A percentile compares a stretch with the other conserved stretches of the same genome.
Conservation (phyloP, 2,797 vertebrate genomes). For the Poecilia gillii region DNA sequence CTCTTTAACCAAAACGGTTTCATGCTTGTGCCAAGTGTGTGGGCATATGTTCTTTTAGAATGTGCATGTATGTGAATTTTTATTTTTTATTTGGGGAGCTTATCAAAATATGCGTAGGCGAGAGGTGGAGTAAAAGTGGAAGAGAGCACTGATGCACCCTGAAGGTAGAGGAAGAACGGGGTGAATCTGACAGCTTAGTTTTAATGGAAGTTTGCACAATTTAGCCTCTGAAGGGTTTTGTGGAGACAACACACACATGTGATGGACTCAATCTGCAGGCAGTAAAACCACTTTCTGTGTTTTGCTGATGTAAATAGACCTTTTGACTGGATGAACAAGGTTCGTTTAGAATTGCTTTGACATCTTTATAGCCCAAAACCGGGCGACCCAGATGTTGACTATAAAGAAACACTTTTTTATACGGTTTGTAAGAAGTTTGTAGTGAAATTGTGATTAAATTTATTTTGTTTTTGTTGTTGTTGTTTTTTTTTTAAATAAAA, state of each 20-base stretch:
- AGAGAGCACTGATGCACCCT: conserved; percentile 30
- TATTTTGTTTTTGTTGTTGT: too few relatives aligned
- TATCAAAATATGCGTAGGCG: conserved; percentile 30
- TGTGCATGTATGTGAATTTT: conserved; percentile 15
- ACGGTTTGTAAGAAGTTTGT: not conserved
- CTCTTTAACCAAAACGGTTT: conserved; percentile 31
- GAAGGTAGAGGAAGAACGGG: conserved; percentile 10
- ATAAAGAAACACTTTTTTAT: not conserved
- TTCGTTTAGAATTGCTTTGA: not conserved
- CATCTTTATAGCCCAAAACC: not conserved
- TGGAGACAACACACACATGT: not conserved
- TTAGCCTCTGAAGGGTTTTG: conserved; percentile 19
- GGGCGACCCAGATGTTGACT: not conserved
- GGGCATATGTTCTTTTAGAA: conserved; percentile 27
- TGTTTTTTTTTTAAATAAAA: not conserved
- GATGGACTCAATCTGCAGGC: not conserved
- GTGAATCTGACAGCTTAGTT: conserved; percentile 38
- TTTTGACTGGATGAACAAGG: not conserved
- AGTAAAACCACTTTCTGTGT: not conserved
- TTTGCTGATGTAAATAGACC: not conserved
- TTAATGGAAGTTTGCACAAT: conserved; percentile 18
- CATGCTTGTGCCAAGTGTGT: conserved; percentile 27
- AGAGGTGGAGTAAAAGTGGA: conserved; percentile 29
- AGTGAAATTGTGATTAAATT: not conserved
- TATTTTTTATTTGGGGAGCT: not conserved